Base-by-base conservation (phyloP, 1,140 invertebrate genomes). In the Halesus radiatus region DNA sequence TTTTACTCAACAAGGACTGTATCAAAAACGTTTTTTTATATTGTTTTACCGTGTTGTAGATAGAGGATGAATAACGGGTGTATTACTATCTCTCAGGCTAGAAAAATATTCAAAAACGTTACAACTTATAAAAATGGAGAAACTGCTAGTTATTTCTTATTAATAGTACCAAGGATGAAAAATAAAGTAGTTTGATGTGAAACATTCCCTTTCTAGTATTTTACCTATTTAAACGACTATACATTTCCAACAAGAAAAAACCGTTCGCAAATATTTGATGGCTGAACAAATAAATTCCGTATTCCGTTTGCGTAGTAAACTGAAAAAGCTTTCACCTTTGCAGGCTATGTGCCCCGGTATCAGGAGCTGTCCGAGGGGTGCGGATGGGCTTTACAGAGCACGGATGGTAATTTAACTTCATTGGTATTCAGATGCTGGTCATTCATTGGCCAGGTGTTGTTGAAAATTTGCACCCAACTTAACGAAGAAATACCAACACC, bases 381-480 rank as follows among this genome's bases (percentile, higher is more conserved):
- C 20, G 56, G 53, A 29, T 58, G 53, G 73, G 56, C 73, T 50
- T 22, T 29, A 22, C 7, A 23, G 68, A n/a, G 37, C 26, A n/a
- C 16, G 4, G 76, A 66, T 77, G 76, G n/a, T 66, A 77, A 77
- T 77, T 77, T 37, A 3, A 16, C 22, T 50, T 77, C 56, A 76
- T 77, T 77, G 62, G 58, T 53, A 77, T 77, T 45, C 76, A 76
- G 60, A 64, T 4, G 60, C 20, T 18, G 45, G 58, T 32, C 76
- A 66, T 66, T 66, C 62, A 76, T 76, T 76, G 76, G 62, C 58
- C 50, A 50, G 62, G 60, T 66, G 76, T 77, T 77, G 76, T 77
- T 76, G 58, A 29, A 76, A 60, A 76, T 76, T 76, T 76, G 50
- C 74, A 76, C 74, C 29, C 6, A 50, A 26, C 68, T 53, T 50